Percentiles rank a stretch among this genome's conserved stretches.
Conservation (phyloP, 2,888 invertebrate species). For the Clostera curtula region DNA sequence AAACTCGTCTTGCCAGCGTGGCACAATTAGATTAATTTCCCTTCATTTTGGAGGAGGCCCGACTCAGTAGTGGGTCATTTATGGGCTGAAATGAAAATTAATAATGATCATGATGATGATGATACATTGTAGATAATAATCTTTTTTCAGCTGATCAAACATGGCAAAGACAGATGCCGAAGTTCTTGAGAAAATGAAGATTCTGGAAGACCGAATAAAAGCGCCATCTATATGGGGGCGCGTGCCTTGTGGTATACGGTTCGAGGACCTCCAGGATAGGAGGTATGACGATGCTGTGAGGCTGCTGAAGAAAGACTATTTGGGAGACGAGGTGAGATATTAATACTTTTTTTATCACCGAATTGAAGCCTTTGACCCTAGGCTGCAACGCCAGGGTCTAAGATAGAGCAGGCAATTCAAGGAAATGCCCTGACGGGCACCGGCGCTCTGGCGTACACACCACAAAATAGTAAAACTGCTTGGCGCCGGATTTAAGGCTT, state of each 20-base stretch:
- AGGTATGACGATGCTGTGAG: conserved; percentile 56
- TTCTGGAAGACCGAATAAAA: conserved; percentile 58
- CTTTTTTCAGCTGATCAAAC: conserved; percentile 10
- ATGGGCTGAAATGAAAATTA: conserved; percentile 6
- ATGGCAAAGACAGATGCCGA: conserved; percentile 49
- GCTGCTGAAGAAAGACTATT: conserved; percentile 56
- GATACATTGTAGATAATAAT: not conserved
- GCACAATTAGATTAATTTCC: too few species aligned
- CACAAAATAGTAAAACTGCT: too few species aligned
- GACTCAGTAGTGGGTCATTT: too few species aligned
- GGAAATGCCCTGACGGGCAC: too few species aligned
- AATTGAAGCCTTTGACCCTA: too few species aligned
- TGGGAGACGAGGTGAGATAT: conserved; percentile 49
- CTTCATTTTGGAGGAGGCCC: too few species aligned
- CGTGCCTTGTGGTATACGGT: conserved; percentile 50
- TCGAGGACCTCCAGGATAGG: conserved; percentile 63
- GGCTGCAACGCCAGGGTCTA: too few species aligned
- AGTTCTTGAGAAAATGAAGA: conserved; percentile 54
- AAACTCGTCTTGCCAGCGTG: too few species aligned
- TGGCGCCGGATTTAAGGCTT: too few species aligned
- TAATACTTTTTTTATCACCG: not conserved
- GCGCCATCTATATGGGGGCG: conserved; percentile 66
- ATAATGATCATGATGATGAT: not conserved
- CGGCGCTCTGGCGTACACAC: too few species aligned
- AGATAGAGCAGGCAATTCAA: too few species aligned